Conservation (phyloP, 2,113 vertebrate genomes). For the Leucoraja erinaceus region DNA sequence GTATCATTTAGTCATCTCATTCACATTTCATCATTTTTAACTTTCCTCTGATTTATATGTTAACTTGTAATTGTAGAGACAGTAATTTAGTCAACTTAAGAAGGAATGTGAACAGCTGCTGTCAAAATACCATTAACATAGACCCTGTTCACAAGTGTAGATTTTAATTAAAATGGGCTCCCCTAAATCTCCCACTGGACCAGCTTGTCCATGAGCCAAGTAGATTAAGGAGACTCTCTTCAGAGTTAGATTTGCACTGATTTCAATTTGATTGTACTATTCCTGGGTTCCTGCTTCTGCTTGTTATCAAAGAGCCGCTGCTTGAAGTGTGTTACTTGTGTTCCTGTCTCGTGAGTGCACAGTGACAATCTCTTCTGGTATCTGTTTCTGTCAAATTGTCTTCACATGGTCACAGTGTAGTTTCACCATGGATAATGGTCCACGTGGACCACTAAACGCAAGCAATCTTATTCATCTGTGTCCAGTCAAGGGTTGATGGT, state of each 20-base stretch:
- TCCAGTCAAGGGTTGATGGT: background rate
- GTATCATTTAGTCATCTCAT: slow-evolving; percentile 2
- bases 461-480: background rate
- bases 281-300: background rate
- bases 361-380: background rate
- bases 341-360: background rate
- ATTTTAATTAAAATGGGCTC: background rate
- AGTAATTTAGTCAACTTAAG: background rate
- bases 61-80: background rate
- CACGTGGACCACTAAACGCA: background rate
- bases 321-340: background rate
- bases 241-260: background rate
- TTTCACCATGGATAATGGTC: background rate
- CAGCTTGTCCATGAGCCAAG: background rate
- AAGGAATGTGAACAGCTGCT: background rate
- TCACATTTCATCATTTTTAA: slow-evolving; percentile 11
- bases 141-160: background rate
- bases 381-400: background rate
- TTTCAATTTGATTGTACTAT: background rate
- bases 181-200: background rate
- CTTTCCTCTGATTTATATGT: background rate
- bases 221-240: background rate
- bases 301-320: background rate
- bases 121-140: slow-evolving; percentile 13
- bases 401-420: background rate